These are phyloP conservation scores for Phenganax subtilis DNA, from an alignment of 92 coral and sea anemone species.

Conservation along the genomic window DNA sequence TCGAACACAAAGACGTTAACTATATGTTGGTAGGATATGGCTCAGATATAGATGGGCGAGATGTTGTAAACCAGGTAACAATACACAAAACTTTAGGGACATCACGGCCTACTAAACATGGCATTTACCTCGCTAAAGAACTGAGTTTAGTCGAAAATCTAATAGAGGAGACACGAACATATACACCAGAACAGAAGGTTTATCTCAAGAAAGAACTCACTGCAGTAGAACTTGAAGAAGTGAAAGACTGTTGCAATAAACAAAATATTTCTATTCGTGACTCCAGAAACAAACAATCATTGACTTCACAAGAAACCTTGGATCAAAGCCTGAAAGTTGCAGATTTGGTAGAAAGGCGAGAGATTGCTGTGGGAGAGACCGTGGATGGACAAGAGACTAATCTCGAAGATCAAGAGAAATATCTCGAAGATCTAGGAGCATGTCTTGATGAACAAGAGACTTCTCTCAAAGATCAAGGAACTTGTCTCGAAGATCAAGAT, in stretches of 20 bases:
- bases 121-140: neutral
- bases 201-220: neutral
- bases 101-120: neutral
- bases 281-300: no score
- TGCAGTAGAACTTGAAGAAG: neutral
- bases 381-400: constrained; percentile 6
- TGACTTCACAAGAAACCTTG: neutral
- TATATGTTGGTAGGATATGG: no score
- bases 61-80: neutral
- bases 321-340: no score
- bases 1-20: neutral
- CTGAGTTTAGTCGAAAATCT: neutral
- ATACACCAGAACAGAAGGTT: neutral
- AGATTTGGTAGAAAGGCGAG: neutral
- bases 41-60: neutral
- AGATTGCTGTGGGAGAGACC: neutral
- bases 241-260: neutral
- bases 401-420: neutral
- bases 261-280: neutral
- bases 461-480: neutral
- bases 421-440: neutral
- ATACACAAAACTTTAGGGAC: neutral
- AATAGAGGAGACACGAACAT: neutral
- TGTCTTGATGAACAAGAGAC: neutral
- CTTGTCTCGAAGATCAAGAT: neutral